These are phyloP conservation scores for Entomobrya multifasciata DNA, from an alignment of 2,888 invertebrate genomes.

Conservation along the genomic window DNA sequence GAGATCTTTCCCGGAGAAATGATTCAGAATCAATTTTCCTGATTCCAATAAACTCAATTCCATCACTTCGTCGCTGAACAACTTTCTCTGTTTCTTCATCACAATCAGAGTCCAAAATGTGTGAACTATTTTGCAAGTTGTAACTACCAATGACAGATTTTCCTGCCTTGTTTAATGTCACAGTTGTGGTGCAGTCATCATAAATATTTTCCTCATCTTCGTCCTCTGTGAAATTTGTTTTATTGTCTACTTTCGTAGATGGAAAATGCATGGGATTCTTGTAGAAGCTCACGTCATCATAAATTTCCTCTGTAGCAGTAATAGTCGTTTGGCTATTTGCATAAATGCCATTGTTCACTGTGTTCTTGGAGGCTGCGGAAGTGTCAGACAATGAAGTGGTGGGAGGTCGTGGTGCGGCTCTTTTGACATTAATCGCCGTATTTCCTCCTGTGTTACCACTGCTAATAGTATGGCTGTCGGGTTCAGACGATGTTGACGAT, in stretches of 20 bases:
- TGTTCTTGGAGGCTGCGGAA: conserved; percentile 40
- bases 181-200: conserved; percentile 76
- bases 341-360: conserved; percentile 67
- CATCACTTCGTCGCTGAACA: conserved; percentile 74
- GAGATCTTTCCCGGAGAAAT: conserved; percentile 75
- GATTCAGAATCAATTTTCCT: conserved; percentile 79
- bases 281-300: conserved; percentile 74
- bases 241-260: conserved; percentile 8
- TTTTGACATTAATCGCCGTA: conserved; percentile 52
- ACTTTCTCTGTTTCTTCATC: conserved; percentile 74
- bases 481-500: background rate
- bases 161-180: conserved; percentile 29
- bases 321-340: conserved; percentile 62
- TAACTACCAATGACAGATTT: conserved; percentile 75
- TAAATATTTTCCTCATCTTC: conserved; percentile 78
- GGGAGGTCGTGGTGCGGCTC: conserved; percentile 75
- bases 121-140: conserved; percentile 75
- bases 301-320: conserved; percentile 66
- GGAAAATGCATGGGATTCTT: conserved; percentile 70
- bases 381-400: background rate
- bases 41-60: conserved; percentile 80
- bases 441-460: background rate
- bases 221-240: conserved; percentile 47
- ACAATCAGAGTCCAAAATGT: conserved; percentile 63
- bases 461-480: background rate